Evolutionary conservation across 2,797 vertebrate species (phyloP).

Genomic region (Cossypha dichroa): DNA sequence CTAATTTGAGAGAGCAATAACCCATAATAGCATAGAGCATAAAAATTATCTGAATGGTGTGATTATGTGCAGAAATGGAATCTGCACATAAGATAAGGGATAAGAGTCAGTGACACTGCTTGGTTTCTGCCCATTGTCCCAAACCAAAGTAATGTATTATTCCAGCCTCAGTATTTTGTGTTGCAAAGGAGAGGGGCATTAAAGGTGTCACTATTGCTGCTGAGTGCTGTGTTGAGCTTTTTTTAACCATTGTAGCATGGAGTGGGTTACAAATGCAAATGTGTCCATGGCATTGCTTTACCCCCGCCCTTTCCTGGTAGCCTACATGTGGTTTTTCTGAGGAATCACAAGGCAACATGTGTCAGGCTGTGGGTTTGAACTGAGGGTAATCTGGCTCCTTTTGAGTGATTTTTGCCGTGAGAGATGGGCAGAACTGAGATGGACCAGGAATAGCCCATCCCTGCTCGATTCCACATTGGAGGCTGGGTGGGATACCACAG

Average conservation of each 20-base stretch:
- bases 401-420: not conserved
- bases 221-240: not conserved
- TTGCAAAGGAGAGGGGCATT: not conserved
- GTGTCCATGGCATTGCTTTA: not conserved
- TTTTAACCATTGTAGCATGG: not conserved
- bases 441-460: not conserved
- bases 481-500: not conserved
- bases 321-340: not conserved
- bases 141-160: not conserved
- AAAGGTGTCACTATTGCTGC: not conserved
- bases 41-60: not conserved
- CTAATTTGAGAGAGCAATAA: not conserved
- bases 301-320: not conserved
- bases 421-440: not conserved
- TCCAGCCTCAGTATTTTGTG: not conserved
- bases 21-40: not conserved
- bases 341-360: not conserved
- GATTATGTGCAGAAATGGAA: not conserved
- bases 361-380: not conserved
- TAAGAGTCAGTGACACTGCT: not conserved
- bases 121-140: not conserved
- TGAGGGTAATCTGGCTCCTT: not conserved
- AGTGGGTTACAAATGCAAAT: not conserved
- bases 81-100: not conserved
- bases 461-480: fast-evolving